Evolutionary conservation across 1,140 invertebrate genomes (phyloP), one percentile per base, ranked within the genome.

Genomic region (Tetragonula clypearis): DNA sequence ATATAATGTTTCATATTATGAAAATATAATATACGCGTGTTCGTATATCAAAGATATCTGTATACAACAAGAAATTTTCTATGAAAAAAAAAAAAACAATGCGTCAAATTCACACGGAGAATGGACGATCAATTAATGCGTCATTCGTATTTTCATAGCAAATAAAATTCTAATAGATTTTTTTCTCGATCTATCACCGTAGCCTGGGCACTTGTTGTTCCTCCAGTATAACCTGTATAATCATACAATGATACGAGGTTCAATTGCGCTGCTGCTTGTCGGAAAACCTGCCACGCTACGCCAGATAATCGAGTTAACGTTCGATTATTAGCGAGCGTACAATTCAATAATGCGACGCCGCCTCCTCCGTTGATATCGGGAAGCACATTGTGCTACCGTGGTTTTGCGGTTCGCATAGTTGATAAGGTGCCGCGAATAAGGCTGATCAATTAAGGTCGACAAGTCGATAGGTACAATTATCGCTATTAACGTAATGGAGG

Each of bases 351-450:
- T 55, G 55, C 14, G 56, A 79, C 15, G 74, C 5, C 26, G 21
- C 19, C 8, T 74, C 9, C 72, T 74, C 9, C 72, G 1, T 17
- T 41, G 53, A 12, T 60, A 77, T 23, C 26, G 65, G 35, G 26
- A 85, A 62, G n/a, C 69, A 53, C 30, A 79, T 21, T 55, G 60
- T 75, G 21, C 8, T 35, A 0, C 4, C 1, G 56, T 8, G 75
- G 74, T 87, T 49, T 86, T 80, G 62, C 56, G 41, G 56, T 56
- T 19, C 30, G 76, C 86, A 62, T 86, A 87, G 74, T 75, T 76
- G 65, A 35, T 30, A 66, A 81, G 71, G 15, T 75, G 19, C 12
- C 15, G 60, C 56, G 49, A 30, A 35, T 35, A 78, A 65, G 35
- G 53, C 41, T 55, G 69, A 80, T 86, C 55, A 86, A 86, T 86